Evolutionary conservation across 2,113 vertebrate genomes (phyloP), one percentile per base, ranked within the genome.

Genomic region (Hymenochirus boettgeri): DNA sequence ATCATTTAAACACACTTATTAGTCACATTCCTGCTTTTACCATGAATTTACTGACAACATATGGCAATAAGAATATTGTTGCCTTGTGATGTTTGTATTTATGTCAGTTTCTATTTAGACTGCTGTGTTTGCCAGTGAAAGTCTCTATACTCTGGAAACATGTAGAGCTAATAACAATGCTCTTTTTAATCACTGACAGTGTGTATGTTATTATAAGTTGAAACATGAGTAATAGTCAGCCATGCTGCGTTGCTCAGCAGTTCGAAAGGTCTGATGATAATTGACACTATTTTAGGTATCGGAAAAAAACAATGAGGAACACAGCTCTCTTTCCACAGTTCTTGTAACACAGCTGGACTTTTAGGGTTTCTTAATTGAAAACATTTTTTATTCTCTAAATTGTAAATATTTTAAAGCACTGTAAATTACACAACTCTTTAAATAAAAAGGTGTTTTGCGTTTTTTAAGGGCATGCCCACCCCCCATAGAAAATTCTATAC

Each of bases 131-230:
- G 7, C 24, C 35, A 39, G 24, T 42, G 33, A 3, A 35, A 39
- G 56, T 58, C 21, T 33, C 12, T 24, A 15, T 22, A 24, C 55
- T 15, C 31, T 37, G 55, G 21, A 13, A 17, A 17, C 56, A 19
- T 7, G 22, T 33, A 42, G 56, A 24, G 33, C 37, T 33, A 58
- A 58, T 58, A 24, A 42, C 29, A 58, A 58, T 42, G 56, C 39
- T 42, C 21, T 35, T 42, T 58, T 58, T n/a, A 5, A 42, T 25
- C 22, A 42, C 13, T 58, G 35, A 58, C 33, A 58, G 56, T 23
- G 22, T 23, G 5, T 58, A 35, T 58, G 5, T 13, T 35, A 11
- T 35, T 12, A 11, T 23, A 42, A 39, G 19, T 23, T n/a, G 35
- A 39, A 58, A 58, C 39, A 39, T 22, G 23, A 15, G 33, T 42